Evolutionary conservation across 1,140 invertebrate genomes (phyloP), one percentile per base, ranked within the genome.

Genomic region (Limonius californicus): DNA sequence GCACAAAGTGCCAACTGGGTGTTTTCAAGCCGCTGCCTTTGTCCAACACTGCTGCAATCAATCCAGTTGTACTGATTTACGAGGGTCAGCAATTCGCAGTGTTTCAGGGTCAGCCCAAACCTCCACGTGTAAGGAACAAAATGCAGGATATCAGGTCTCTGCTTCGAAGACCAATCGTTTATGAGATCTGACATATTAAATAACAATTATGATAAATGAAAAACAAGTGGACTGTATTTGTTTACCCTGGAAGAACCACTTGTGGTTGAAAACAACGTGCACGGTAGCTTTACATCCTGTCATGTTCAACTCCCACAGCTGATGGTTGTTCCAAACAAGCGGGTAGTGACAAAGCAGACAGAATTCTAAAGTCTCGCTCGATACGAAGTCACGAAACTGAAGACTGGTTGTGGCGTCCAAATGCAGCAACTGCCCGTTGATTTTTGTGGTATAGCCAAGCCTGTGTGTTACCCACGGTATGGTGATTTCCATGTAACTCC

Each of bases 1-100:
- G 95, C 95, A 78, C 93, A 95, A 69, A 97, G 90, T 0, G 92
- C 94, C 59, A 97, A 83, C 73, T 95, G 92, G 72, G 90, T 90
- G 78, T 98, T 98, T 81, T 97, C 95, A 15, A 75, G 57, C 18
- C 70, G 65, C 39, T 70, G 74, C 54, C 67, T 64, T 78, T 95
- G 92, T 73, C 92, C 91, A 45, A 93, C 91, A 39, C 92, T 94
- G 47, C 94, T 95, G 69, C 95, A 98, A 77, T 99, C 97, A 67
- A 99, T 92, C 97, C 96, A 99, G 78, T 99, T 99, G 75, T 94
- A 94, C 74, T 99, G 94, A 81, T 99, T 99, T 62, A 93, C 89
- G 7, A 97, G 77, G 43, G 94, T 94, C 0, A 99, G 85, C 1
- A 99, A 80, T 79, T 99, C 96, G 81, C 99, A 98, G 74, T 97